Evolutionary conservation across 2,113 vertebrate species (phyloP).

Genomic region (Danionella cerebrum): DNA sequence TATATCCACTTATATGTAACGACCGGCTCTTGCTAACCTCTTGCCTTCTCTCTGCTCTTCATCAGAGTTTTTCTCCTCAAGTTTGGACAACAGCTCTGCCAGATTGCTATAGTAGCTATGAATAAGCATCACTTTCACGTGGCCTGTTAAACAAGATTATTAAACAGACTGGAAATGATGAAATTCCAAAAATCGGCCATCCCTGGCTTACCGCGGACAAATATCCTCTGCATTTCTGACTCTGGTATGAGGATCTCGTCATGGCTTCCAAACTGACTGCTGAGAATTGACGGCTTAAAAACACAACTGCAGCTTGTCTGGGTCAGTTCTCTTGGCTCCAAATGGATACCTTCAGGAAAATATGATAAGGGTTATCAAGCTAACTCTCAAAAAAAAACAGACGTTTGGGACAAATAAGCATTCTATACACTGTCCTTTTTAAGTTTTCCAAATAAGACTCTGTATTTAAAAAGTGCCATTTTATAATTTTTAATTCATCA

Average conservation of each 20-base stretch:
- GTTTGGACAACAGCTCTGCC: conserved; percentile 44
- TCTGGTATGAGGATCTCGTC: conserved; percentile 62
- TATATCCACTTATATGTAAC: no score
- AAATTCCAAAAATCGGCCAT: no score
- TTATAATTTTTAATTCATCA: no score
- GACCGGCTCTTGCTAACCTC: conserved; percentile 9
- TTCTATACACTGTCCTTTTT: no score
- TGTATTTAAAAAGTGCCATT: no score
- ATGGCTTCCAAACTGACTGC: conserved; percentile 34
- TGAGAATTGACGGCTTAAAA: conserved; percentile 53
- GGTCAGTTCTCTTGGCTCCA: conserved; percentile 54
- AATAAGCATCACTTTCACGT: conserved; percentile 62
- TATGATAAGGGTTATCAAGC: neutral
- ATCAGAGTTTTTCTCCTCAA: neutral
- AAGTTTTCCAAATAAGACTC: no score
- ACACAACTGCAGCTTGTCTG: conserved; percentile 45
- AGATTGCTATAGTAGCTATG: conserved; percentile 59
- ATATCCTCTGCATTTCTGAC: conserved; percentile 59
- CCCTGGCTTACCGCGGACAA: conserved; percentile 48
- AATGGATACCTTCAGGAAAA: conserved; percentile 51
- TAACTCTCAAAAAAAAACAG: no score
- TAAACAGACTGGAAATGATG: no score
- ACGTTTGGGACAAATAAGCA: no score
- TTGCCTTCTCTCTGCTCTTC: neutral
- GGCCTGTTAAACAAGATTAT: conserved; percentile 44